Evolutionary conservation across 2,888 invertebrate genomes (phyloP), one percentile per base, ranked within the genome.

Genomic region (Chirona hameri): DNA sequence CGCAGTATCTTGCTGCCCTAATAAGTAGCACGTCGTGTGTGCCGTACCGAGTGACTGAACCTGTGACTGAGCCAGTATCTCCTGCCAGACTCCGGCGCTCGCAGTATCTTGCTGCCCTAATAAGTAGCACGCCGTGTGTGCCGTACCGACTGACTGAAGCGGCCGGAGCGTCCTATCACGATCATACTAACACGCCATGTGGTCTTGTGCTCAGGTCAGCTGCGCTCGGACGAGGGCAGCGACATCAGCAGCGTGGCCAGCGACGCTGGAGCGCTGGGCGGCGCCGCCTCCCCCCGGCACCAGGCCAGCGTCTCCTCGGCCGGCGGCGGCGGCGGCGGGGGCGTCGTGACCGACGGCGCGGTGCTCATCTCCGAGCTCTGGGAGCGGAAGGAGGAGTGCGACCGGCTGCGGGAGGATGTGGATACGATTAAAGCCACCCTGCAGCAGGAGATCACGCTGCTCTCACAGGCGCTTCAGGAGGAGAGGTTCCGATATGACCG

Each of bases 381-480:
- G 39, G 87, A 88, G 60, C 84, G 87, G 10, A 83, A 85, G 82
- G 88, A 88, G 57, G 86, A 86, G 79, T 86, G 85, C 81, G 86
- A 85, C 48, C 85, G 86, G 27, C 84, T 88, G 27, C 86, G 87
- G 81, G 88, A 89, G 81, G 87, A 87, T 31, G 85, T 88, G n/a
- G 87, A 87, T 69, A 82, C 86, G 12, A 83, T 87, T 27, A 87
- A 87, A 84, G 86, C 86, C 83, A 80, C 83, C 72, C 76, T 72
- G 85, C 93, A 94, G 85, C 93, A 94, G 88, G 96, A 96, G 87
- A 92, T 95, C 84, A 92, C 93, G 86, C 94, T 93, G 88, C 90
- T 96, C 85, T 94, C 93, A 85, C 92, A 93, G 85, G 93, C 94
- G 83, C 89, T 98, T 83, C 96, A 97, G 88, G 95, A 96, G 88